Conservation (phyloP, 1,140 invertebrate species). For the Lordiphosa stackelbergi region DNA sequence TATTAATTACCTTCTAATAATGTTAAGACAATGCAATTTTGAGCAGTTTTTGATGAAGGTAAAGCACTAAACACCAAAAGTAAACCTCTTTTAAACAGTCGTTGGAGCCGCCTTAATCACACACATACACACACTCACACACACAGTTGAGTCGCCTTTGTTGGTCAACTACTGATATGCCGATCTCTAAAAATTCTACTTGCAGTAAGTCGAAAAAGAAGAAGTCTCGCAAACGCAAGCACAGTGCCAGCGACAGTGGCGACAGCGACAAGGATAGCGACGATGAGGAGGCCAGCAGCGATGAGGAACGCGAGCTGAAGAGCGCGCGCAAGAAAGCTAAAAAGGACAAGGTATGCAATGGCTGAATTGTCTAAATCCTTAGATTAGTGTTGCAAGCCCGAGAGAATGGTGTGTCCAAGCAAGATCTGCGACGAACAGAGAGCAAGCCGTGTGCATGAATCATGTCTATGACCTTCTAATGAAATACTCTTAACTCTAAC, state of each 20-base stretch:
- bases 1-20: constrained; percentile 69
- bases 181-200: constrained; percentile 43
- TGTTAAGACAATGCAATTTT: constrained; percentile 77
- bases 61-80: constrained; percentile 69
- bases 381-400: background rate
- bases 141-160: background rate
- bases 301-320: constrained; percentile 76
- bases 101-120: constrained; percentile 6
- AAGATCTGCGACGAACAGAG: background rate
- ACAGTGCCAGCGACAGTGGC: constrained; percentile 74
- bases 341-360: constrained; percentile 79
- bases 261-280: constrained; percentile 69
- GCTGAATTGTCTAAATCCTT: no score
- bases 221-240: constrained; percentile 77
- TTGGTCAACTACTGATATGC: constrained; percentile 11
- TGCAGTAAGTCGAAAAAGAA: constrained; percentile 79
- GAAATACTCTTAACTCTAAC: constrained; percentile 10
- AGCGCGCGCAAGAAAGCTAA: constrained; percentile 77
- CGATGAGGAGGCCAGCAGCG: constrained; percentile 77
- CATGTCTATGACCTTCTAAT: background rate
- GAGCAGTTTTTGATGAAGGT: constrained; percentile 77
- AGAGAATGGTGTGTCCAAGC: background rate
- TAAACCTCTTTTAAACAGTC: constrained; percentile 37
- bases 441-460: constrained; percentile 14
- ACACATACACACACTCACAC: background rate